A percentile compares a stretch with the other conserved stretches of the same genome.
phyloP scores from a whole-genome alignment of 1,140 invertebrate species.

The Lepidurus packardi region DNA sequence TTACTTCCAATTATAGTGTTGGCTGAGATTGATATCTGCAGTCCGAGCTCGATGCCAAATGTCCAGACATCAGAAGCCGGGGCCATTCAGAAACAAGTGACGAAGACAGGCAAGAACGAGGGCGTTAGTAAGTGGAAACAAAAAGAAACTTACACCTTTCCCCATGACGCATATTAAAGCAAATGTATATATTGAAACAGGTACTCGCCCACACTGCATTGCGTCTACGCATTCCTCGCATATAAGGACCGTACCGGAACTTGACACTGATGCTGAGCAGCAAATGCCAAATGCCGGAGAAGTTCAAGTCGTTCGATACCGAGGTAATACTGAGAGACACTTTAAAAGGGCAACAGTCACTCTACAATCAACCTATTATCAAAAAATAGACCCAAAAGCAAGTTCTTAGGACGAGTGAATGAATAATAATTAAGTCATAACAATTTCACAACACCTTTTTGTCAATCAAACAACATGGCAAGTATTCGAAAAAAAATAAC shows the following conservation, averaged over 20 bases:
- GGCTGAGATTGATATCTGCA: conserved; percentile 3
- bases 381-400: no score
- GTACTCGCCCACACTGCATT: neutral
- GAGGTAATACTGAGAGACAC: neutral
- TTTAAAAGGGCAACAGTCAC: neutral
- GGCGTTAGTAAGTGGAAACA: neutral
- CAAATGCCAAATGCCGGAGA: neutral
- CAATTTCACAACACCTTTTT: no score
- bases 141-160: neutral
- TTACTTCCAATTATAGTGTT: neutral
- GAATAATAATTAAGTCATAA: no score
- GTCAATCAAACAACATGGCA: no score
- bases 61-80: neutral
- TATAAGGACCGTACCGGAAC: neutral
- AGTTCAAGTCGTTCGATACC: neutral
- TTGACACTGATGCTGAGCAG: neutral
- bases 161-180: neutral
- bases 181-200: neutral
- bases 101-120: neutral
- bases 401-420: no score
- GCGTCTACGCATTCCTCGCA: neutral
- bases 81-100: neutral
- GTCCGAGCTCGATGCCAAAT: neutral
- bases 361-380: no score
- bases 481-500: no score